Evolutionary conservation across 92 coral and sea anemone species (phyloP).

Genomic region (Nematostella vectensis): DNA sequence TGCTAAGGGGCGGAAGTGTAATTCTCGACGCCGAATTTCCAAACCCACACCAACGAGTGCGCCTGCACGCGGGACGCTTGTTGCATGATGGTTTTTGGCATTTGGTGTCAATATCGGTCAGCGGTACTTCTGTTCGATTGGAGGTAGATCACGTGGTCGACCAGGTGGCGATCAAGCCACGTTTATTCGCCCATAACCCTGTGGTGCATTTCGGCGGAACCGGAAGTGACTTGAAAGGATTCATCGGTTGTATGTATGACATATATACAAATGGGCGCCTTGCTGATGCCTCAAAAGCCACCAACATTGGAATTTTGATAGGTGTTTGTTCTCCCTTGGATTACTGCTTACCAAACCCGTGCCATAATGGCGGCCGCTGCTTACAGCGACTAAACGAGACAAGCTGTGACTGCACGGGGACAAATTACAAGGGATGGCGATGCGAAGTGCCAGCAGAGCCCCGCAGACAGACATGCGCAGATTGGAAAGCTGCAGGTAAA

Average conservation of each 20-base stretch:
- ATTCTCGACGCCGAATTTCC: constrained; percentile 38
- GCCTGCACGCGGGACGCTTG: constrained; percentile 29
- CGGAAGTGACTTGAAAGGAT: constrained; percentile 17
- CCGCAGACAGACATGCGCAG: constrained; percentile 60
- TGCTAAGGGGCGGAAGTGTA: constrained; percentile 40
- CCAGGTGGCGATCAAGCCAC: constrained; percentile 10
- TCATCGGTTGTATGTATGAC: constrained; percentile 79
- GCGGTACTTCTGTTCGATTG: constrained; percentile 29
- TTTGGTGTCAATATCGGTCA: constrained; percentile 41
- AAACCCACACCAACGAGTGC: constrained; percentile 16
- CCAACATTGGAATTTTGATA: constrained; percentile 14
- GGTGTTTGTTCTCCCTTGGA: constrained; percentile 46
- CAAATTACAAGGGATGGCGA: constrained; percentile 43
- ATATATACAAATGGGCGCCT: constrained; percentile 45
- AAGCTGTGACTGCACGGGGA: constrained; percentile 65
- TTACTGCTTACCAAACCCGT: constrained; percentile 71
- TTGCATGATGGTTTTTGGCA: constrained; percentile 84
- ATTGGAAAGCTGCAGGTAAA: constrained; percentile 61
- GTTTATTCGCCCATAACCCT: constrained; percentile 29
- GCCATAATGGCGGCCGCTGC: constrained; percentile 69
- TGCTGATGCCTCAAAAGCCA: constrained; percentile 16
- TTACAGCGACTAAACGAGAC: constrained; percentile 34
- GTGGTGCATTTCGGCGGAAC: constrained; percentile 42
- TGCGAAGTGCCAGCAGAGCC: constrained; percentile 58
- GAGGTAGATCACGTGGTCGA: constrained; percentile 37